Conservation (phyloP, 2,797 vertebrate species). For the Sardinella longiceps region DNA sequence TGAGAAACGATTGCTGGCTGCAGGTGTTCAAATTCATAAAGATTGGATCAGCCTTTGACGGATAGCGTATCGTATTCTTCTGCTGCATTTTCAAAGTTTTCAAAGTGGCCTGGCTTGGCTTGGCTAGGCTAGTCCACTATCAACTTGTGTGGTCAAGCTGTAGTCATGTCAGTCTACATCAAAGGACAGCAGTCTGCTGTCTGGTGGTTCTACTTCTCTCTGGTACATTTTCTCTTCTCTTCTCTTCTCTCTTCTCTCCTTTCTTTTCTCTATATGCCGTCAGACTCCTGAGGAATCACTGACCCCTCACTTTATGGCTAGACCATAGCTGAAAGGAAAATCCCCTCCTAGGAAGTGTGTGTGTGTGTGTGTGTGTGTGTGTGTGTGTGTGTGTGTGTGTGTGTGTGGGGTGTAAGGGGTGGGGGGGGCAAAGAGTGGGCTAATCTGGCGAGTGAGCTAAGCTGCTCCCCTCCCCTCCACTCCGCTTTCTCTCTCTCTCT, state of each 20-base stretch:
- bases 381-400: slow-evolving; percentile 5
- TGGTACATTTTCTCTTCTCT: neutral
- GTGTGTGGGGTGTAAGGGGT: neutral
- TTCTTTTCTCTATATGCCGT: neutral
- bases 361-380: slow-evolving; percentile 17
- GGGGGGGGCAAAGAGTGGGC: slow-evolving; percentile 17
- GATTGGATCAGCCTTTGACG: too few species aligned
- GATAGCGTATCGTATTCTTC: too few species aligned
- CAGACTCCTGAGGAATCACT: neutral
- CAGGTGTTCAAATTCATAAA: too few species aligned
- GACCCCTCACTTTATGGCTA: neutral
- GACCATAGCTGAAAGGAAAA: neutral
- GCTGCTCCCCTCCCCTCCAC: slow-evolving; percentile 37
- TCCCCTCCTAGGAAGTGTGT: neutral
- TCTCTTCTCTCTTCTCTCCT: neutral
- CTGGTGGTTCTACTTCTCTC: neutral
- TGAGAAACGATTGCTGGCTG: too few species aligned
- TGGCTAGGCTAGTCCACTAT: neutral
- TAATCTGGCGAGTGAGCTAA: slow-evolving; percentile 37
- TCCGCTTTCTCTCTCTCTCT: slow-evolving; percentile 17
- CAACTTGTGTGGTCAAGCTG: neutral
- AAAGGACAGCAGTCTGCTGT: neutral
- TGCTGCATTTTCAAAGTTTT: too few species aligned
- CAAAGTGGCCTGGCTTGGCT: too few species aligned
- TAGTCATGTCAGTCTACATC: neutral